Base-by-base conservation (phyloP, 2,888 invertebrate species). In the Drosophila yooni region DNA sequence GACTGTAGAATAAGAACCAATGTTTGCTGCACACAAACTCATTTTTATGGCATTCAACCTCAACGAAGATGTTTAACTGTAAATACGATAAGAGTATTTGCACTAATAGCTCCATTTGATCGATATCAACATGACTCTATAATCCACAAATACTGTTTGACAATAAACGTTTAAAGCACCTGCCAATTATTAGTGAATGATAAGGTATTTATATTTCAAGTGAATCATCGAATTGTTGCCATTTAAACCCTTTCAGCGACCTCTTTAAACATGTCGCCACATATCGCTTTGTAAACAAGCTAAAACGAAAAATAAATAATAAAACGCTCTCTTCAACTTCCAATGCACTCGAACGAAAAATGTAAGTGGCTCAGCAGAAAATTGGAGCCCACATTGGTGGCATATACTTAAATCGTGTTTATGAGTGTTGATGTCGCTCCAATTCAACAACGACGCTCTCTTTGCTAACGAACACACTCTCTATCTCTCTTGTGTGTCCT, bases 311-410 rank as follows among this genome's bases (percentile, higher is more conserved):
- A 64, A 51, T 57, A 36, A 52, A 65, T n/a, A 60, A 60, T 51
- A 64, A 66, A 46, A 40, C 50, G 29, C 38, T 53, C 36, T 38
- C n/a, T 43, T 21, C 50, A 38, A 59, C 53, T 57, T 56, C 52
- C 5, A 76, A 38, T 60, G 67, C 43, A 75, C 46, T 60, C 53
- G 15, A 48, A 46, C 46, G 18, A 59, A 61, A 68, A 77, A 76
- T 68, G 11, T 62, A 61, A 59, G n/a, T 59, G 59, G 76, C 80
- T 78, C 78, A 78, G 78, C 78, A 70, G 43, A 74, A 73, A 79
- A 74, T 54, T 70, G 63, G 64, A 78, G 74, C 79, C 48, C 31
- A 34, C 72, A 65, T 60, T 64, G 62, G 79, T 78, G 60, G 73
- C 65, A 52, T 56, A 59, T 57, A 29, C 15, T 13, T 53, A 34